Base-by-base conservation (phyloP, 2,113 vertebrate species). In the Marmota flaviventris region DNA sequence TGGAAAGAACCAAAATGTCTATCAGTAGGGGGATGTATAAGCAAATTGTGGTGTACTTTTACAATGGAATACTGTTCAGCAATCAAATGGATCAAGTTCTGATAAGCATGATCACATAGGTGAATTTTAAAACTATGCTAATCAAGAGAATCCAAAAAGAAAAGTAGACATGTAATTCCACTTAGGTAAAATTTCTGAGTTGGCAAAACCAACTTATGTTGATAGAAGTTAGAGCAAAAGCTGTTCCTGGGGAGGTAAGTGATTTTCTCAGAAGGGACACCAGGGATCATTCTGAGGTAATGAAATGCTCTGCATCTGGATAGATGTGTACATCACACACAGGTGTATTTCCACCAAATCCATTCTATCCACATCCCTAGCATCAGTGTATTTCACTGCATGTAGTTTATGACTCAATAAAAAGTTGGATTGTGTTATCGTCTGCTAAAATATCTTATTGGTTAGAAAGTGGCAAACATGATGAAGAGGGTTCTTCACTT, bases 381-480 rank as follows among this genome's bases (percentile, higher is more conserved):
- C 45, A 75, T 69, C 22, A 37, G 8, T 53, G 3, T 73, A 37
- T 76, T 73, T 95, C 10, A 91, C 27, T 53, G 8, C 42, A 14
- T 39, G n/a, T 69, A 70, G 85, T 25, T 84, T 95, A 91, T 18
- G 51, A 4, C 25, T 70, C 20, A 89, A 48, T 77, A 79, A 89
- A 85, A 24, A 89, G 61, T 2, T 20, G 16, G 86, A 84, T 58
- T 45, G 76, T 70, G 24, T 32, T 93, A 92, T 45, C 67, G 24
- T 82, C 42, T 82, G 25, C 63, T 85, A 29, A 94, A 94, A 65
- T 53, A 70, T 85, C 37, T 89, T 65, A 70, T 39, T 81, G 34
- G 42, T 8, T 56, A 72, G 11, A 69, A 42, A 5, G 12, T 39
- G 56, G 22, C 34, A 70, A 75, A 76, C 1, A 4, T 48, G 73